Evolutionary conservation across 2,888 invertebrate genomes (phyloP).

Genomic region (Troilus luridus): DNA sequence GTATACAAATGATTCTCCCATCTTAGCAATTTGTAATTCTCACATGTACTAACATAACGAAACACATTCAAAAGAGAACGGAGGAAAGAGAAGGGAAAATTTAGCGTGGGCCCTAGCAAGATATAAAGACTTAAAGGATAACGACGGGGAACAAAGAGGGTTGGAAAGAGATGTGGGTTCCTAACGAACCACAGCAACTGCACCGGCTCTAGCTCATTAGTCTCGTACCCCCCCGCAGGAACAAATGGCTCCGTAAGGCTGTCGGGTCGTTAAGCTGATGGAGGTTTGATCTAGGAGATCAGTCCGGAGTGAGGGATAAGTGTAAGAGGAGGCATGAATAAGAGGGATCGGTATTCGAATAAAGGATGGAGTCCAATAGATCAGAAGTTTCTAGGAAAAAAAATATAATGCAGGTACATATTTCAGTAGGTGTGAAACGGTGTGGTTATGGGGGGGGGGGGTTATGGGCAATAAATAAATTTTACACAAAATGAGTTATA

Average conservation of each 20-base stretch:
- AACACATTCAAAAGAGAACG: neutral
- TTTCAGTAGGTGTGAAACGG: too few relatives aligned
- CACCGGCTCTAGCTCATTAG: neutral
- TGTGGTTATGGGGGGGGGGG: too few relatives aligned
- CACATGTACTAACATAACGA: neutral
- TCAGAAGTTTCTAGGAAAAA: neutral
- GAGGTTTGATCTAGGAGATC: neutral
- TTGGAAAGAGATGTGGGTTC: neutral
- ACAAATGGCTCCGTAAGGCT: neutral
- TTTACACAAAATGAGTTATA: too few relatives aligned
- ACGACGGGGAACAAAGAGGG: neutral
- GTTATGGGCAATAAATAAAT: too few relatives aligned
- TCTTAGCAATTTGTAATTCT: neutral
- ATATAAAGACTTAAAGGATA: neutral
- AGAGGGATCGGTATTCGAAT: neutral
- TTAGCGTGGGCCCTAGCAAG: neutral
- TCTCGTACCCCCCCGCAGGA: neutral
- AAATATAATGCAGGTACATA: too few relatives aligned
- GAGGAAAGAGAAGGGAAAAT: neutral
- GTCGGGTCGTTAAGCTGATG: constrained; percentile 6
- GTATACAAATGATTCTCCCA: neutral
- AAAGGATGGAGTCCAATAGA: neutral
- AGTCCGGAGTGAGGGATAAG: too few relatives aligned
- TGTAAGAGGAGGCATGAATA: neutral
- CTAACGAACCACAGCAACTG: neutral